These are phyloP conservation scores for Mormyrus lacerda DNA, from an alignment of 2,113 vertebrate genomes.

Conservation along the genomic window DNA sequence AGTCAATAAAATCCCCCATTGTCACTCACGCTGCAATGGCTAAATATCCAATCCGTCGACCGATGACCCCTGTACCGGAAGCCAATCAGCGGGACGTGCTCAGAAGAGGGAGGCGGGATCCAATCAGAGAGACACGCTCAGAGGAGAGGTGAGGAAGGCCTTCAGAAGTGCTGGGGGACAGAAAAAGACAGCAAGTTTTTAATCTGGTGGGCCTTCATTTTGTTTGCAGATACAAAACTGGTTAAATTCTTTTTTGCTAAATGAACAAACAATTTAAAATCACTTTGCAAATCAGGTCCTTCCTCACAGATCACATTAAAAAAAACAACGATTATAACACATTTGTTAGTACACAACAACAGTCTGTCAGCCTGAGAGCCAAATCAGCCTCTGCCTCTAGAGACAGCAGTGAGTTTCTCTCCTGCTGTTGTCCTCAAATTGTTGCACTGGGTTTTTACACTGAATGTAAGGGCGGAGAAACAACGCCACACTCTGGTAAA, in stretches of 20 bases:
- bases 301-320: background rate
- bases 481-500: background rate
- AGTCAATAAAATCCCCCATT: background rate
- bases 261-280: background rate
- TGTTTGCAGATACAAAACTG: background rate
- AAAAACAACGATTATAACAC: background rate
- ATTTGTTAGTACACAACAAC: background rate
- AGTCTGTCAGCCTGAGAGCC: background rate
- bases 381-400: background rate
- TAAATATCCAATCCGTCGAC: background rate
- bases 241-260: background rate
- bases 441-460: background rate
- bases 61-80: background rate
- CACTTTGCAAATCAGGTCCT: background rate
- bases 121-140: background rate
- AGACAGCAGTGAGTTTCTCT: background rate
- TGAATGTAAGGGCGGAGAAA: background rate
- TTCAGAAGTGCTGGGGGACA: background rate
- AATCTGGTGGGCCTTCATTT: background rate
- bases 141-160: background rate
- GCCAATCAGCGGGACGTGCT: background rate
- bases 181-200: background rate
- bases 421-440: background rate
- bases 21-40: background rate
- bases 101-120: background rate